Evolutionary conservation across 2,113 vertebrate species (phyloP).

Genomic region (Enhydra lutris): DNA sequence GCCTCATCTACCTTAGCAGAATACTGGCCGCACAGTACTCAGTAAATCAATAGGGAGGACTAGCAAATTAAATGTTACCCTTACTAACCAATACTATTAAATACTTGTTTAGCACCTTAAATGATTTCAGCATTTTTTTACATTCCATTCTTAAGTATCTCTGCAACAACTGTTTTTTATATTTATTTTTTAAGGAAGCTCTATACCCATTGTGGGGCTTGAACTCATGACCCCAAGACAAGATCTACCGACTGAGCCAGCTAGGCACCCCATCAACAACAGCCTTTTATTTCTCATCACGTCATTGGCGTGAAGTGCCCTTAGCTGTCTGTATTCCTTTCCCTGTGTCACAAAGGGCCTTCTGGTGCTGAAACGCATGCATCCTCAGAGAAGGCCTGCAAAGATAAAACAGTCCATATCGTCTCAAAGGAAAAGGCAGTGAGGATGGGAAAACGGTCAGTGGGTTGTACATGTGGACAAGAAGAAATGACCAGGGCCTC

Average conservation of each 20-base stretch:
- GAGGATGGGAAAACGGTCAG: not conserved
- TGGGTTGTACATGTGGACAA: not conserved
- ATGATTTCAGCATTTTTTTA: not conserved
- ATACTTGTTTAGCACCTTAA: not conserved
- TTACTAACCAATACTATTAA: not conserved
- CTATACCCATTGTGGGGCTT: not conserved
- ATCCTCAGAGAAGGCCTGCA: not conserved
- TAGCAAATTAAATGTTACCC: not conserved
- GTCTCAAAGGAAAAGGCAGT: not conserved
- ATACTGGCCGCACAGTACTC: not conserved
- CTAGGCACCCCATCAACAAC: not conserved
- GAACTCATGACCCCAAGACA: not conserved
- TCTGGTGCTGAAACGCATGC: not conserved
- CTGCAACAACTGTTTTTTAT: not conserved
- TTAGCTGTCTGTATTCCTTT: not conserved
- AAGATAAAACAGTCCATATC: not conserved
- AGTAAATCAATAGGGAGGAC: not conserved
- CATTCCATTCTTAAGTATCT: not conserved
- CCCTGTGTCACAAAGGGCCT: not conserved
- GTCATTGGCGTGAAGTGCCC: not conserved
- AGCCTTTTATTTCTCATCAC: not conserved
- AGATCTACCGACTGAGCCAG: not conserved
- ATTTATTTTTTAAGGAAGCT: not conserved
- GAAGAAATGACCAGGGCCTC: not conserved
- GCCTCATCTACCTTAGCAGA: not conserved